These are phyloP conservation scores for Kryptopterus vitreolus DNA, from an alignment of 2,797 vertebrate species.

Conservation along the genomic window DNA sequence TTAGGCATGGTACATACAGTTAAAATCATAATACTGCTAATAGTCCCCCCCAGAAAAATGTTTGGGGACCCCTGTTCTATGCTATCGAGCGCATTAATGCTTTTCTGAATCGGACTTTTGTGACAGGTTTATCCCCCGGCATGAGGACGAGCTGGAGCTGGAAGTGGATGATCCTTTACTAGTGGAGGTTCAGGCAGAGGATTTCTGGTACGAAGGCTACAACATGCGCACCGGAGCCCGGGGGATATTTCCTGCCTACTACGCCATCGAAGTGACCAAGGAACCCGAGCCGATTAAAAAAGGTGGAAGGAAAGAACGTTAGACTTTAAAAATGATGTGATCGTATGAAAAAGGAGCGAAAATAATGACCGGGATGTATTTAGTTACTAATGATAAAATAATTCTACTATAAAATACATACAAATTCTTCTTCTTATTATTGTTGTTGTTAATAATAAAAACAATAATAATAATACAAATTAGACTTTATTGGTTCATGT, in stretches of 20 bases:
- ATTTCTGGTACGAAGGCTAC: constrained; percentile 96
- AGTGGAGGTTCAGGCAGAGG: constrained; percentile 93
- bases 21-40: no score
- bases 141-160: constrained; percentile 91
- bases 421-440: no score
- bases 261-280: constrained; percentile 89
- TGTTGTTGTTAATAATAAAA: no score
- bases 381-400: no score
- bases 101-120: background rate
- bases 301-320: constrained; percentile 67
- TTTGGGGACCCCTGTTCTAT: no score
- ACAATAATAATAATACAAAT: no score
- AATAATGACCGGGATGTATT: no score
- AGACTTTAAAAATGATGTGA: background rate
- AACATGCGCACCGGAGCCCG: constrained; percentile 91
- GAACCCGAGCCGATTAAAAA: constrained; percentile 82
- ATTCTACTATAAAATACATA: no score
- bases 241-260: constrained; percentile 93
- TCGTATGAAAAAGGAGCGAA: background rate
- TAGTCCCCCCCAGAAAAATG: no score
- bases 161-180: constrained; percentile 93
- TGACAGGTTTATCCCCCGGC: constrained; percentile 91
- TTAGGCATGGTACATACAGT: no score
- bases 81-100: background rate
- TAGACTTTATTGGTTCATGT: no score